phyloP scores from a whole-genome alignment of 1,140 invertebrate species.

The Halotydeus destructor region DNA sequence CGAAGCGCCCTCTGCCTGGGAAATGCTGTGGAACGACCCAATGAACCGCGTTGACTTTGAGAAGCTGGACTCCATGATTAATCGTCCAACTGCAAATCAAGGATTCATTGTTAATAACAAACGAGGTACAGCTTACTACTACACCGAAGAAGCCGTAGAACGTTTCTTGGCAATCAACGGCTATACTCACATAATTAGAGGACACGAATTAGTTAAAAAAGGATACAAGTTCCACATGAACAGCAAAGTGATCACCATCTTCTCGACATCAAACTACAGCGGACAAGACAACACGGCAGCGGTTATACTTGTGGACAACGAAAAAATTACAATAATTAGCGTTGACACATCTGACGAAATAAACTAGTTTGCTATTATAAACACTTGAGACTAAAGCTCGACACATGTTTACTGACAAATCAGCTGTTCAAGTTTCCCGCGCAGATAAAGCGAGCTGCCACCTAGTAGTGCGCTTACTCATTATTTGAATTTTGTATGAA shows the following conservation, averaged over 20 bases:
- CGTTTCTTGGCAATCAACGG: slow-evolving; percentile 38
- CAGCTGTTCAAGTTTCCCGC: too few species aligned
- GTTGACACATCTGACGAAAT: slow-evolving; percentile 30
- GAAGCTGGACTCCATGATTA: slow-evolving; percentile 5
- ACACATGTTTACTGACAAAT: too few species aligned
- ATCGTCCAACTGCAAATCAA: slow-evolving; percentile 19
- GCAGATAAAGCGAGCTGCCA: too few species aligned
- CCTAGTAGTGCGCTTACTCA: too few species aligned
- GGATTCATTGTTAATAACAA: slow-evolving; percentile 42
- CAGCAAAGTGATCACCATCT: slow-evolving; percentile 39
- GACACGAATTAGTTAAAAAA: slow-evolving; percentile 39
- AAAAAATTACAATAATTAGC: slow-evolving; percentile 32
- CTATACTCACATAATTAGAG: slow-evolving; percentile 42
- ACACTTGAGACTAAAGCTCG: too few species aligned
- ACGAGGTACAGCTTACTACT: slow-evolving; percentile 46
- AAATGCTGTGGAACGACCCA: slow-evolving; percentile 56
- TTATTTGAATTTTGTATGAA: too few species aligned
- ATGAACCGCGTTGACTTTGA: slow-evolving; percentile 21
- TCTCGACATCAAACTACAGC: slow-evolving; percentile 42
- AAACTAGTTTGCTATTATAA: too few species aligned
- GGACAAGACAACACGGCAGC: slow-evolving; percentile 40
- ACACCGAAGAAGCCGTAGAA: slow-evolving; percentile 39
- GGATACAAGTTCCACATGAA: slow-evolving; percentile 28
- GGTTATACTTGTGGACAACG: slow-evolving; percentile 35
- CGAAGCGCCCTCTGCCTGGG: slow-evolving; percentile 45